phyloP scores from a whole-genome alignment of 2,797 vertebrate genomes.

The Australoheros facetus region DNA sequence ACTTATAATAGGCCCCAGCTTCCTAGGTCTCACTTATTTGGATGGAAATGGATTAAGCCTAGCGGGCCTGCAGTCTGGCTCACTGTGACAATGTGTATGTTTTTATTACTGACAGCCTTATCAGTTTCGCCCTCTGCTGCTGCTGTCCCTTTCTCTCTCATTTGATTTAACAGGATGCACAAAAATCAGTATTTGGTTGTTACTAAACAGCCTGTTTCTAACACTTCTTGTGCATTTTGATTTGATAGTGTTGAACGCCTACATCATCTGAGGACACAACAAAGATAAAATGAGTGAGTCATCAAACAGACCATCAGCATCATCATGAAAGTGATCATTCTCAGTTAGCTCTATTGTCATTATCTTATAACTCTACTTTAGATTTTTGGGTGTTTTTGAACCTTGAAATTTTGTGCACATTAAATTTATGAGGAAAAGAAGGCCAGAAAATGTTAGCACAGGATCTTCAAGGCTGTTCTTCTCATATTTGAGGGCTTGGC shows the following conservation, averaged over 20 bases:
- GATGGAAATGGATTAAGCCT: constrained; percentile 33
- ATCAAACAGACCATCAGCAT: constrained; percentile 2
- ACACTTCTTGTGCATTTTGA: constrained; percentile 14
- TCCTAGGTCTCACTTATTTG: constrained; percentile 40
- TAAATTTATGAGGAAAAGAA: neutral
- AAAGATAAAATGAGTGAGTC: constrained; percentile 41
- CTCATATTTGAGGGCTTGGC: constrained; percentile 3
- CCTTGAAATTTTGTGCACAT: neutral
- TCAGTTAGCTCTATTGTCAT: neutral
- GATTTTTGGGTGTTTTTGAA: neutral
- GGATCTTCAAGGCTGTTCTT: neutral
- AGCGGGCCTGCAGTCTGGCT: constrained; percentile 14
- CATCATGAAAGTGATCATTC: neutral
- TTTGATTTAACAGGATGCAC: neutral
- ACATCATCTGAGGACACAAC: neutral
- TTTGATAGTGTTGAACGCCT: constrained; percentile 15
- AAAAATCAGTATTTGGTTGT: constrained; percentile 3
- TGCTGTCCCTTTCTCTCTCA: neutral
- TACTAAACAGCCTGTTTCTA: neutral
- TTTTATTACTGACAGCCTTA: constrained; percentile 12
- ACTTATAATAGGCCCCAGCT: constrained; percentile 30
- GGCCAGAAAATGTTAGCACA: neutral
- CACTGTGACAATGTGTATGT: constrained; percentile 18
- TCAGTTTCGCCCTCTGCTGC: constrained; percentile 5
- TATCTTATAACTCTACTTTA: neutral